Base-by-base conservation (phyloP, 2,888 invertebrate species). In the Parthenolecanium corni region DNA sequence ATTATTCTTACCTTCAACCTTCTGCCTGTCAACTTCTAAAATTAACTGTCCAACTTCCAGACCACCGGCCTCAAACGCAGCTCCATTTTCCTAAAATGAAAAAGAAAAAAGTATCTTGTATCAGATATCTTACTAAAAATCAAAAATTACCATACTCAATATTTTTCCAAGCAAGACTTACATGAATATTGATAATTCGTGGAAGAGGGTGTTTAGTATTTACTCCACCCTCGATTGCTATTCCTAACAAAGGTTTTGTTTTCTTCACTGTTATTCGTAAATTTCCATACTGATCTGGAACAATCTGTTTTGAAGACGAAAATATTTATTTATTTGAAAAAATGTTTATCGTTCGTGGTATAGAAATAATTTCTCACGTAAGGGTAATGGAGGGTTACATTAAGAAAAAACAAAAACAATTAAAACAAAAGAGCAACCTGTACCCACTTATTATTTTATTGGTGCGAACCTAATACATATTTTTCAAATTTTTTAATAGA, bases 211-310 rank as follows among this genome's bases (percentile, higher is more conserved):
- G 94, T 72, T 89, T 88, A 51, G 95, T 95, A 75, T 96, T 93
- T 70, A 90, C 89, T 66, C 96, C 96, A 66, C 96, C 96, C 77
- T 95, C 95, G 71, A 96, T 95, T 67, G 94, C 95, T 72, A 96
- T 91, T 68, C 96, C 95, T 70, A 96, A 81, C 71, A 91, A 90
- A 53, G 93, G 89, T 76, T 92, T 92, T 62, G 87, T 89, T 78
- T 95, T 95, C 76, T 88, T 88, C 69, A 95, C 89, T 68, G 86
- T 85, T 71, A 93, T 86, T 74, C 89, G 81, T 71, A 91, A 80
- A 76, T 89, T 89, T 69, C 90, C 90, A 76, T 88, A 88, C 75
- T 88, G 85, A 76, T 90, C 90, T 70, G 85, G 80, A 70, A 86
- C 84, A 68, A 89, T 86, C 72, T 72, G 67, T 5, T 31, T n/a